Evolutionary conservation across 1,140 invertebrate genomes (phyloP).

Genomic region (Halictus rubicundus): DNA sequence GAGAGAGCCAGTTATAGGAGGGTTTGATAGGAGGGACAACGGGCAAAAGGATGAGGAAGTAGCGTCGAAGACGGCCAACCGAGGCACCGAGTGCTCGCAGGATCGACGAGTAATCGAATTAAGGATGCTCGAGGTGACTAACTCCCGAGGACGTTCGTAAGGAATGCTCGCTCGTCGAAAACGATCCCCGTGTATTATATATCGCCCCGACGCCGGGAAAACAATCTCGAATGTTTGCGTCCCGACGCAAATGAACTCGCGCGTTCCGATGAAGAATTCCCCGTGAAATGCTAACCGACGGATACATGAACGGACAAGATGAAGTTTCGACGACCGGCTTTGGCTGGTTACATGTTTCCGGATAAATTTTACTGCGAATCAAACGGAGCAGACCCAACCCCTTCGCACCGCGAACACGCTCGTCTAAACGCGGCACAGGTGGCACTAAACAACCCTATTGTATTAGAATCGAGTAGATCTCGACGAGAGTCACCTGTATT

Average conservation of each 20-base stretch:
- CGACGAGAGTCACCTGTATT: too few species aligned
- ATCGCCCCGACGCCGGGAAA: background rate
- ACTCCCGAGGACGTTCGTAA: conserved; percentile 20
- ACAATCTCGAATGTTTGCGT: conserved; percentile 10
- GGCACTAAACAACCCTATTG: too few species aligned
- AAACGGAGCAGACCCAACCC: too few species aligned
- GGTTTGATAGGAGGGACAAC: background rate
- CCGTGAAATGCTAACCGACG: background rate
- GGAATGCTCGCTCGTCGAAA: conserved; percentile 17
- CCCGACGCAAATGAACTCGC: background rate
- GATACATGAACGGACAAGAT: background rate
- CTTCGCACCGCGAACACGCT: too few species aligned
- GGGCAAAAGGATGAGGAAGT: background rate
- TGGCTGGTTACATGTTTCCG: background rate
- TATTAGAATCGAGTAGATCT: too few species aligned
- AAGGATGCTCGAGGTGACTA: conserved; percentile 40
- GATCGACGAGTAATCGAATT: conserved; percentile 49
- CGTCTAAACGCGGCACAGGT: too few species aligned
- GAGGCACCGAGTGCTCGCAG: conserved; percentile 21
- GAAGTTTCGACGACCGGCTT: background rate
- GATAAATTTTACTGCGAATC: too few species aligned
- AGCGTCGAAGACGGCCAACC: conserved; percentile 15
- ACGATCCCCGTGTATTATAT: conserved; percentile 23
- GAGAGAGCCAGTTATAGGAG: conserved; percentile 36
- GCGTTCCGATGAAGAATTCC: background rate